phyloP scores from a whole-genome alignment of 2,113 vertebrate genomes.

The Bufo gargarizans region DNA sequence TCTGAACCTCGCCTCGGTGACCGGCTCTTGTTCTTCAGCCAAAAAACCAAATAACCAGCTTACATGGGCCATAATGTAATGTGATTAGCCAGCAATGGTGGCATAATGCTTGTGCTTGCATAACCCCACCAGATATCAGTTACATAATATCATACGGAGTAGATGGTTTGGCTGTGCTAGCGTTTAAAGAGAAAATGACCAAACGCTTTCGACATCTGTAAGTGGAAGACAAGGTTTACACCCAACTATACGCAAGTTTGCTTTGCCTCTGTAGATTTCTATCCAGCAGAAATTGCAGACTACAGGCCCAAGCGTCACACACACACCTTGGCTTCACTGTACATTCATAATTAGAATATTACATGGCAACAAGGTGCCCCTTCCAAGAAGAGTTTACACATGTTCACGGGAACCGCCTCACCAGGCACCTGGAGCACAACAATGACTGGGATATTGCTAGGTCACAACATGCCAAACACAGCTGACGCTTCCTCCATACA shows the following conservation, averaged over 20 bases:
- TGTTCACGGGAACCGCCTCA: not conserved
- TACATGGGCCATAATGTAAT: not conserved
- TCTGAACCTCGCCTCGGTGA: not conserved
- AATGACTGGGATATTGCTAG: not conserved
- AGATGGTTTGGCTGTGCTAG: not conserved
- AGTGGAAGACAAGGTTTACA: no score
- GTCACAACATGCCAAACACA: conserved; percentile 23
- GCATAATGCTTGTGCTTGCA: no score
- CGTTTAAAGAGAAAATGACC: no score
- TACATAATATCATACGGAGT: no score
- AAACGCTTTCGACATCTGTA: no score
- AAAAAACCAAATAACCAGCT: not conserved
- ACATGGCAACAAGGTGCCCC: no score
- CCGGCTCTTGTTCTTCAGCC: not conserved
- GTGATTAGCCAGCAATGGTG: no score
- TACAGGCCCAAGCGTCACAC: not conserved
- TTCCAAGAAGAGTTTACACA: not conserved
- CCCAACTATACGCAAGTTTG: no score
- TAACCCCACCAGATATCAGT: no score
- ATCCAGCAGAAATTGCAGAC: no score
- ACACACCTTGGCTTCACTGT: not conserved
- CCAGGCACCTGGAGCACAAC: conserved; percentile 4
- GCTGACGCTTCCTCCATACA: conserved; percentile 23
- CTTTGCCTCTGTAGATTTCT: no score
- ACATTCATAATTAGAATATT: not conserved